Evolutionary conservation across 2,113 vertebrate species (phyloP).

Genomic region (Brachyhypopomus gauderio): DNA sequence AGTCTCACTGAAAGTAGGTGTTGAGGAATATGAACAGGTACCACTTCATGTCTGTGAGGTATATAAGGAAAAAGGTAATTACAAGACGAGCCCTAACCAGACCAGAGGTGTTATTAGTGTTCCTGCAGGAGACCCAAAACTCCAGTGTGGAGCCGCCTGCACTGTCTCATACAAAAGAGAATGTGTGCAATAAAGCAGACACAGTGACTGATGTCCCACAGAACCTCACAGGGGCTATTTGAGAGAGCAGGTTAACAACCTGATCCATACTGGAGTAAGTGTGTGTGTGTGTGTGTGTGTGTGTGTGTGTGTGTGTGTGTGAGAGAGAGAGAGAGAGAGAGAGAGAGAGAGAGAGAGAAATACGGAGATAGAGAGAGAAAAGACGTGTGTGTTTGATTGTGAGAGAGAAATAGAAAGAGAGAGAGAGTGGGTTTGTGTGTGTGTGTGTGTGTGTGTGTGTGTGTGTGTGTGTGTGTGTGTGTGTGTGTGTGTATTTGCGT

Average conservation of each 20-base stretch:
- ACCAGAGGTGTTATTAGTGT: conserved; percentile 6
- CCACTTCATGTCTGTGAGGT: background rate
- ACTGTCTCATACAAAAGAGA: background rate
- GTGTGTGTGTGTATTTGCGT: too few species aligned
- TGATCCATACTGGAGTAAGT: background rate
- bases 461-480: too few species aligned
- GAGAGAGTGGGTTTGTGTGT: too few species aligned
- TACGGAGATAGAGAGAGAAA: background rate
- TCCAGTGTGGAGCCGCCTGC: too few species aligned
- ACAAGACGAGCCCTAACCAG: conserved; percentile 13
- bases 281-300: background rate
- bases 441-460: too few species aligned
- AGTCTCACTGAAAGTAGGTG: background rate
- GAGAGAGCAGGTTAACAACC: conserved; percentile 22
- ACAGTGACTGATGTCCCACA: too few species aligned
- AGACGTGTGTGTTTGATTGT: too few species aligned
- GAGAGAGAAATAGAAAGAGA: too few species aligned
- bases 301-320: background rate
- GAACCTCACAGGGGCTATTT: background rate
- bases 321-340: background rate
- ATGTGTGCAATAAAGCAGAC: background rate
- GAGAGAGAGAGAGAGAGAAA: too few species aligned
- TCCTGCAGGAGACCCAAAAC: conserved; percentile 15
- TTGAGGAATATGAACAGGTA: background rate
- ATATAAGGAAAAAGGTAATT: conserved; percentile 27